phyloP scores from a whole-genome alignment of 2,888 invertebrate genomes.

The Luperina nickerlii region DNA sequence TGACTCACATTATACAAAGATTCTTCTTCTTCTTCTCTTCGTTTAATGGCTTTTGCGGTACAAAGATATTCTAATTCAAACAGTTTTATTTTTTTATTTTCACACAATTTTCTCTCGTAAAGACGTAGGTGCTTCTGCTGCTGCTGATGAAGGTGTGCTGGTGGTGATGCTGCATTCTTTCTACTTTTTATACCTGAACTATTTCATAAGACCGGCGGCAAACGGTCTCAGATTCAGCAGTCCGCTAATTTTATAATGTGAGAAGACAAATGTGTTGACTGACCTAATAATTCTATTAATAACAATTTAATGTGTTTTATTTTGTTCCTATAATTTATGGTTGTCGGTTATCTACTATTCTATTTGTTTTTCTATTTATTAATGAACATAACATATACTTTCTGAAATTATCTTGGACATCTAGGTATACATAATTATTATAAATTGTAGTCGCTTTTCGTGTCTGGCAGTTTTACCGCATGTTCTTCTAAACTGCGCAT shows the following conservation, averaged over 20 bases:
- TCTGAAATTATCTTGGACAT: neutral
- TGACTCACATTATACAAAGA: no score
- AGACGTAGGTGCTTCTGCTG: neutral
- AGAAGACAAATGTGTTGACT: slow-evolving; percentile 24
- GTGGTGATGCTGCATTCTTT: neutral
- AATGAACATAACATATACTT: neutral
- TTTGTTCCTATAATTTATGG: slow-evolving; percentile 21
- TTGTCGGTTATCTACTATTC: neutral
- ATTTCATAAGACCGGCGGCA: neutral
- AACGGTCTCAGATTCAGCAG: neutral
- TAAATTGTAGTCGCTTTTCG: neutral
- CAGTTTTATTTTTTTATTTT: neutral
- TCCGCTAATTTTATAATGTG: slow-evolving; percentile 15
- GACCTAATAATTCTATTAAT: slow-evolving; percentile 52
- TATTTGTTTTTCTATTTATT: neutral
- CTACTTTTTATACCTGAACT: neutral
- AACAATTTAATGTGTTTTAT: slow-evolving; percentile 22
- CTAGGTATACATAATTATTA: neutral
- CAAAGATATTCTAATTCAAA: no score
- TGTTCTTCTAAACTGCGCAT: neutral
- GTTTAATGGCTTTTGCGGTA: no score
- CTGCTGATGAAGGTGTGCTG: no score
- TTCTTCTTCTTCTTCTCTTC: no score
- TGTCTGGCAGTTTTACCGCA: neutral
- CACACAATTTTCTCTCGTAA: neutral